Percentiles rank a stretch among this genome's conserved stretches.
Evolutionary conservation across 2,888 invertebrate species (phyloP).

Genomic region (Caenorhabditis drosophilae): DNA sequence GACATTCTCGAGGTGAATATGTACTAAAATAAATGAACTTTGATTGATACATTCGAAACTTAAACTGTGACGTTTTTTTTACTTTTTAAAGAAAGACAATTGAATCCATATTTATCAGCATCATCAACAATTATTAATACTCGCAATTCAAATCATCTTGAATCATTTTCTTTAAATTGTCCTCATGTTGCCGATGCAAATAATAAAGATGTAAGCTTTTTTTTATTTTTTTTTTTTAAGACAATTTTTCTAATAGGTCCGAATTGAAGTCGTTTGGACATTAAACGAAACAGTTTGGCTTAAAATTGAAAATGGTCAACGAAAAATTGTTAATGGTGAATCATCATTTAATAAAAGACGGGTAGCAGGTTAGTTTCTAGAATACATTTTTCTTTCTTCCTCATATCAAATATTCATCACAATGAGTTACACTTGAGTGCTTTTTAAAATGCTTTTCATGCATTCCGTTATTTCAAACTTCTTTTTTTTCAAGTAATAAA

Average conservation of each 20-base stretch:
- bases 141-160: slow-evolving; percentile 24
- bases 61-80: too few species aligned
- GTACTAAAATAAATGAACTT: not conserved
- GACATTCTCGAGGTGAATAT: slow-evolving; percentile 17
- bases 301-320: slow-evolving; percentile 51
- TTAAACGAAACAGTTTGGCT: slow-evolving; percentile 54
- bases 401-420: not conserved
- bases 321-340: slow-evolving; percentile 35
- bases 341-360: slow-evolving; percentile 47
- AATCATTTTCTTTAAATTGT: slow-evolving; percentile 52
- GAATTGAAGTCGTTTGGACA: slow-evolving; percentile 48
- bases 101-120: slow-evolving; percentile 15
- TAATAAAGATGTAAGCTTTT: slow-evolving; percentile 37
- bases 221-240: not conserved
- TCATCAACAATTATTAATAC: slow-evolving; percentile 24
- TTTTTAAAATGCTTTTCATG: too few species aligned
- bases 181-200: slow-evolving; percentile 52
- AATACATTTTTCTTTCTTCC: not conserved
- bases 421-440: not conserved
- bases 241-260: slow-evolving; percentile 1
- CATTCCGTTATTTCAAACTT: too few species aligned
- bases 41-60: not conserved
- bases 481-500: too few species aligned
- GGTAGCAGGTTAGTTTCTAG: slow-evolving; percentile 37
- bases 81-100: slow-evolving; percentile 3